These are phyloP conservation scores for Polyommatus icarus DNA, from an alignment of 2,888 invertebrate genomes.

Conservation along the genomic window DNA sequence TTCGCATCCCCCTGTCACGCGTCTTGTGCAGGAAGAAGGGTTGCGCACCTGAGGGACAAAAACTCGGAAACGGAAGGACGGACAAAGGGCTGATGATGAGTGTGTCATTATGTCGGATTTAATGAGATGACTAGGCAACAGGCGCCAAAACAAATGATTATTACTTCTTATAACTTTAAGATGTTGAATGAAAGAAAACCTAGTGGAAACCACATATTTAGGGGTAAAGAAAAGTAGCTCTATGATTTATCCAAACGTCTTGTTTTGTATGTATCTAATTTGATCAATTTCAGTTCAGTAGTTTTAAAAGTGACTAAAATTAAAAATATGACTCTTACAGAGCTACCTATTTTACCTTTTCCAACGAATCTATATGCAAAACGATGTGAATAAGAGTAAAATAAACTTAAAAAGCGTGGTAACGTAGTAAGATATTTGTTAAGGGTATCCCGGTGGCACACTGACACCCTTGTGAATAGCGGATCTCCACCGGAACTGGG, in stretches of 20 bases:
- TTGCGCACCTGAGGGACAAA: conserved; percentile 67
- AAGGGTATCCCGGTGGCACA: conserved; percentile 58
- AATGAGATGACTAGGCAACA: conserved; percentile 35
- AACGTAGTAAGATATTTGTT: not conserved
- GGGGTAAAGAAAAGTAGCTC: no score
- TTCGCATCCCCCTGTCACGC: conserved; percentile 55
- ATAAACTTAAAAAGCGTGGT: not conserved
- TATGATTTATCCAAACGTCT: no score
- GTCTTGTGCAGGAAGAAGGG: conserved; percentile 53
- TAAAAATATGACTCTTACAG: not conserved
- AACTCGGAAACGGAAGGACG: conserved; percentile 39
- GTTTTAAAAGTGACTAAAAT: no score
- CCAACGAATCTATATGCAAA: no score
- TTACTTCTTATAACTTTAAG: not conserved
- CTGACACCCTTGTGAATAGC: conserved; percentile 52
- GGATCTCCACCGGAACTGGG: conserved; percentile 61
- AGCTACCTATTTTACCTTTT: not conserved
- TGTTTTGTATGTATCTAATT: no score
- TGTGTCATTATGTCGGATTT: conserved; percentile 20
- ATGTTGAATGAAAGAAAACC: no score
- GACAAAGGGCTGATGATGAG: conserved; percentile 21
- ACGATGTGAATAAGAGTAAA: not conserved
- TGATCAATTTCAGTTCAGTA: no score
- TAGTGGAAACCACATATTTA: not conserved
- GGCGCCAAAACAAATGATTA: not conserved